These are phyloP conservation scores for Acleris emargana DNA, from an alignment of 2,888 invertebrate species.

Conservation along the genomic window DNA sequence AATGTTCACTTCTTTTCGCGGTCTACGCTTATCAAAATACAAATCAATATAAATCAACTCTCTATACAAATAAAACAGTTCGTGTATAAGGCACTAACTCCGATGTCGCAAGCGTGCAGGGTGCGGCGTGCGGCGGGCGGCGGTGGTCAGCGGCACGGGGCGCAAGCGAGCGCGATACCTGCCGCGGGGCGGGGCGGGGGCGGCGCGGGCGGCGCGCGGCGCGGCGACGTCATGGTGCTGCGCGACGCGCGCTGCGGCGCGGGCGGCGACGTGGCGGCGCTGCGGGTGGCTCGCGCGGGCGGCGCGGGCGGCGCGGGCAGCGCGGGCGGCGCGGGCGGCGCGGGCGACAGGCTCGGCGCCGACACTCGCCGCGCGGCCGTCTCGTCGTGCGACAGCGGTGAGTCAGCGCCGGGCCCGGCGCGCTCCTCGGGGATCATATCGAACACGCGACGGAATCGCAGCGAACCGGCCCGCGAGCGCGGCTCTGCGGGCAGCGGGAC, in stretches of 20 bases:
- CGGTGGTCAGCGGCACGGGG: conserved; percentile 47
- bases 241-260: conserved; percentile 36
- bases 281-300: conserved; percentile 42
- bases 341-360: conserved; percentile 49
- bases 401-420: conserved; percentile 75
- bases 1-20: conserved; percentile 9
- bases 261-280: conserved; percentile 58
- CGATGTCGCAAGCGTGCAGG: conserved; percentile 49
- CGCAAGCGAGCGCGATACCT: conserved; percentile 51
- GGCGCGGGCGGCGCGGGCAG: conserved; percentile 45
- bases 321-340: conserved; percentile 52
- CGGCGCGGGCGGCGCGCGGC: conserved; percentile 36
- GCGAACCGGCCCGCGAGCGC: conserved; percentile 61
- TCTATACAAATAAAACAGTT: conserved; percentile 21
- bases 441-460: conserved; percentile 76
- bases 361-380: conserved; percentile 56
- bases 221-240: conserved; percentile 42
- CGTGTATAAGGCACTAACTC: conserved; percentile 49
- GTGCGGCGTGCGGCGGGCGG: conserved; percentile 24
- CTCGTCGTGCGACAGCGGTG: conserved; percentile 63
- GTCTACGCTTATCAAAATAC: conserved; percentile 21
- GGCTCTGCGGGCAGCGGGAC: conserved; percentile 49
- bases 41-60: conserved; percentile 17
- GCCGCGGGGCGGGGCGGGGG: conserved; percentile 43
- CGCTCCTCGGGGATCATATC: conserved; percentile 85